Base-by-base conservation (phyloP, 2,113 vertebrate species). In the Gallinago paraguaiae region DNA sequence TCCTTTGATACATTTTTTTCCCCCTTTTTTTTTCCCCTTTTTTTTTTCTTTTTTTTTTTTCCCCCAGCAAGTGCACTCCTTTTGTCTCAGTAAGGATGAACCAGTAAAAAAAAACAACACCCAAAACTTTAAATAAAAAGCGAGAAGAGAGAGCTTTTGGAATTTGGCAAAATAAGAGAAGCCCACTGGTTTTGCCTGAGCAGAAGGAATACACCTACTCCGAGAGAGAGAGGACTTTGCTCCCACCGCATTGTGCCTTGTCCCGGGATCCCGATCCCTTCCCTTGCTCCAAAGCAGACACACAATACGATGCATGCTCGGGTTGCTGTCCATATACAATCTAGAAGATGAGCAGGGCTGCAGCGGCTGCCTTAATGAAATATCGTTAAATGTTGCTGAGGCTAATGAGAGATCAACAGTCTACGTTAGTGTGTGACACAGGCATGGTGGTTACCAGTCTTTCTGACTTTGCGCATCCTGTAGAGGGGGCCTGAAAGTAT, bases 351-450 rank as follows among this genome's bases (percentile, higher is more conserved):
- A 97, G 88, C 24, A 95, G 92, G 95, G 91, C 92, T 92, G 91
- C 28, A 8, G 65, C 17, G 93, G 82, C 94, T 97, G 95, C 95
- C 95, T 96, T 86, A 82, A 61, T 70, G 90, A 95, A 78, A 93
- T 69, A 79, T 91, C 16, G 6, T 64, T 95, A 90, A 60, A n/a
- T 41, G 92, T 78, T 41, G 83, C 81, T 64, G 86, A 93, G 72
- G 93, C 90, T 85, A 95, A 96, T 71, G 97, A 96, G 96, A 97
- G 97, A 69, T 82, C 78, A 86, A 86, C 80, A 95, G 69, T 94
- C 86, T 93, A 86, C 53, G 43, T 86, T 78, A 80, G 70, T 53
- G 78, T 79, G 93, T 82, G 92, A 94, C 96, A 92, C 82, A 86
- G 95, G 92, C 90, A 90, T 82, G 94, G 93, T 59, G 72, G 93